Evolutionary conservation across 2,113 vertebrate genomes (phyloP).

Genomic region (Procavia capensis): DNA sequence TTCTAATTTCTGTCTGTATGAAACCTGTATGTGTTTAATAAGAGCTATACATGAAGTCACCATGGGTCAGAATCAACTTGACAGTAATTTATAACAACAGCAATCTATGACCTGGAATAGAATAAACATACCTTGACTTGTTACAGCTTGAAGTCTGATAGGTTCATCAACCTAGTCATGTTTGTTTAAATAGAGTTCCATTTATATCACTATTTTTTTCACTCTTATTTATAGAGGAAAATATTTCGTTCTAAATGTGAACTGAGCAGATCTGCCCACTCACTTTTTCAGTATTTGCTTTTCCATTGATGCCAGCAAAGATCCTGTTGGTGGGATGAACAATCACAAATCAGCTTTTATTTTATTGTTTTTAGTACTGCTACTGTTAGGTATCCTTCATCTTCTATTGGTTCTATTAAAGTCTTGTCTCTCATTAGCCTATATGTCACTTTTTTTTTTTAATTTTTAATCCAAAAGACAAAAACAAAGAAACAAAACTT

Average conservation of each 20-base stretch:
- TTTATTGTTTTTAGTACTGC: background rate
- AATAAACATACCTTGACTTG: background rate
- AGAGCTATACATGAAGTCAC: background rate
- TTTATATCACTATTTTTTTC: background rate
- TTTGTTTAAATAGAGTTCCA: background rate
- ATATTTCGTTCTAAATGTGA: background rate
- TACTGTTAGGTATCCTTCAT: background rate
- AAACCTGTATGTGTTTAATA: background rate
- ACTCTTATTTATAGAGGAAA: background rate
- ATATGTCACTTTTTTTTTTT: background rate
- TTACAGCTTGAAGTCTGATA: background rate
- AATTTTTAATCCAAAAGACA: background rate
- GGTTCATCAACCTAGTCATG: background rate
- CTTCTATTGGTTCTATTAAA: background rate
- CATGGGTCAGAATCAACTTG: too few relatives aligned
- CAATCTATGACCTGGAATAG: background rate
- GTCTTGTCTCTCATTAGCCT: background rate
- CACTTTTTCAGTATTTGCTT: background rate
- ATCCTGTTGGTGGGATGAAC: background rate
- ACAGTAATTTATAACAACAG: too few relatives aligned
- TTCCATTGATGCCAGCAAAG: background rate
- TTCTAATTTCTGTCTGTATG: background rate
- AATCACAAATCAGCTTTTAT: background rate
- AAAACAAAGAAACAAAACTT: background rate
- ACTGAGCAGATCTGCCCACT: background rate